Base-by-base conservation (phyloP, 2,888 invertebrate species). In the Liodrosophila aerea region DNA sequence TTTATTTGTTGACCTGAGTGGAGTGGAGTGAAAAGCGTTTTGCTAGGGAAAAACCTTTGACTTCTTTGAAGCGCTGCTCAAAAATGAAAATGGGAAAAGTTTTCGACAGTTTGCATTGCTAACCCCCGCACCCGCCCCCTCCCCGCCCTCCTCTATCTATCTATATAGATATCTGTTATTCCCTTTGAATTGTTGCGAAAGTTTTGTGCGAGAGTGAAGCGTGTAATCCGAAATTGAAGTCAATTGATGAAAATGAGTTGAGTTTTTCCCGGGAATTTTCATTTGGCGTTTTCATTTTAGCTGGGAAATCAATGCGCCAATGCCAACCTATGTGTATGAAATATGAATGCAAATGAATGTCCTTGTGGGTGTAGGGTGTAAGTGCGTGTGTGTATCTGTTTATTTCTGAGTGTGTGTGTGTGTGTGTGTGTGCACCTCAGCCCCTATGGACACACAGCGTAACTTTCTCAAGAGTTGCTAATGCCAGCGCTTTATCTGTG, bases 391-490 rank as follows among this genome's bases (percentile, higher is more conserved):
- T 31, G 11, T 44, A 1, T 18, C 7, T 18, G 13, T 16, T 11
- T 7, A 13, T 4, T 1, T 11, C 9, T 18, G 31, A 16, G 12
- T 34, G n/a, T 22, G 33, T 29, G 9, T 51, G 30, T 11, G 39
- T 44, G 29, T 68, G 37, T 50, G 27, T 36, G 40, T 50, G 53
- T 52, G 18, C 49, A 64, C 49, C 70, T 53, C 45, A 29, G 64
- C 45, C 52, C 69, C 67, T 76, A 52, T 56, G 81, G 77, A 22
- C 22, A n/a, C 70, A 15, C 81, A 73, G 62, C 62, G 52, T 54
- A 78, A 75, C 61, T 82, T 76, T 76, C 76, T 76, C 76, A 83
- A 76, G 76, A 82, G 83, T 60, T 80, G 76, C 74, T 73, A 74
- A 76, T 80, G 76, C 69, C 73, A 64, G 64, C 60, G 81, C 64